Percentiles rank a stretch among this genome's conserved stretches.
These are phyloP conservation scores for Scaptomyza pallida DNA, from an alignment of 1,140 invertebrate species.

Conservation along the genomic window DNA sequence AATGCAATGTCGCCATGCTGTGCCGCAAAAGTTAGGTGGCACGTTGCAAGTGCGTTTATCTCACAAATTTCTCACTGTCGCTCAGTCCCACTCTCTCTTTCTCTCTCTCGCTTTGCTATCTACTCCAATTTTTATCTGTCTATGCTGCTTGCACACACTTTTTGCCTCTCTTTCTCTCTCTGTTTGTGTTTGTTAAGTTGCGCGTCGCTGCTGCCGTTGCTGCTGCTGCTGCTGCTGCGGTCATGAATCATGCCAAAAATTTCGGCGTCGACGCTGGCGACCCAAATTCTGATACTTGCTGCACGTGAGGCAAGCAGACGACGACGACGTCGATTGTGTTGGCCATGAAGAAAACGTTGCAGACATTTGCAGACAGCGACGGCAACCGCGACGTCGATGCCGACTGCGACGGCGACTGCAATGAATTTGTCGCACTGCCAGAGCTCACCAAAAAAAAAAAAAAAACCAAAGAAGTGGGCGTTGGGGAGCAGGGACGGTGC, in stretches of 20 bases:
- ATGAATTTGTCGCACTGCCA: slow-evolving; percentile 70
- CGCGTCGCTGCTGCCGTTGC: slow-evolving; percentile 56
- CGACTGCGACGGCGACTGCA: slow-evolving; percentile 44
- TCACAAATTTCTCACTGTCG: slow-evolving; percentile 1
- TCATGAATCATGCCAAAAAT: slow-evolving; percentile 79
- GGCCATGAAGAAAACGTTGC: slow-evolving; percentile 57
- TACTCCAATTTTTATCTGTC: slow-evolving; percentile 11
- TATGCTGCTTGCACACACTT: slow-evolving; percentile 30
- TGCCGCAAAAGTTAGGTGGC: slow-evolving; percentile 24
- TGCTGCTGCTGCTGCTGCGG: slow-evolving; percentile 38
- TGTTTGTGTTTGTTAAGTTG: slow-evolving; percentile 68
- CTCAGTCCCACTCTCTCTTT: neutral
- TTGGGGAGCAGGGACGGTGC: slow-evolving; percentile 33
- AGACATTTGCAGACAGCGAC: slow-evolving; percentile 32
- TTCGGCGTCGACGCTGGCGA: slow-evolving; percentile 56
- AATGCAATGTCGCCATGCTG: slow-evolving; percentile 23
- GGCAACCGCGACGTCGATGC: neutral
- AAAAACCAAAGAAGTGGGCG: slow-evolving; percentile 53
- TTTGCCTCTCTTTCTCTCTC: neutral
- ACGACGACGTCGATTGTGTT: slow-evolving; percentile 3
- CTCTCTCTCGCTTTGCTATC: neutral
- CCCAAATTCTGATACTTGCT: slow-evolving; percentile 58
- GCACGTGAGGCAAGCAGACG: slow-evolving; percentile 28
- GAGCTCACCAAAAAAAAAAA: too few relatives aligned
- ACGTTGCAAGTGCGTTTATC: slow-evolving; percentile 16